Conservation (phyloP, 2,888 invertebrate species). For the Caenorhabditis virilis region DNA sequence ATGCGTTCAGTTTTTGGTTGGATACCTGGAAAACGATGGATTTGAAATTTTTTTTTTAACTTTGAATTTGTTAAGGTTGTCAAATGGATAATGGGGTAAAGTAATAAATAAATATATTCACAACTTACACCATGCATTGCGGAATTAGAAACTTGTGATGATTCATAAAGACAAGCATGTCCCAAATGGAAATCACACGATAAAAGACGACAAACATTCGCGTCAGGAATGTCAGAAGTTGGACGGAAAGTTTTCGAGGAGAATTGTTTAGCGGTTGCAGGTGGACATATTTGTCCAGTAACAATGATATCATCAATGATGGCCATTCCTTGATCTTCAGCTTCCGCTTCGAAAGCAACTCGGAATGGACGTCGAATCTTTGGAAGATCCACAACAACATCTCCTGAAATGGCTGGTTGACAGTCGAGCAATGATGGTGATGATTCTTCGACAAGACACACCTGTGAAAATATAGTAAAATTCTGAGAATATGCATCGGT, state of each 20-base stretch:
- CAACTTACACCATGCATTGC: conserved; percentile 36
- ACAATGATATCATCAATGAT: conserved; percentile 54
- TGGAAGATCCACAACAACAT: conserved; percentile 54
- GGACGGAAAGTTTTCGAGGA: conserved; percentile 50
- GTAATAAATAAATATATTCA: too few species aligned
- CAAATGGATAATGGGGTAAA: too few species aligned
- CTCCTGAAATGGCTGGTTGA: conserved; percentile 45
- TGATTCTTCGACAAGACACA: conserved; percentile 54
- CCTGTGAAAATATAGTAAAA: conserved; percentile 35
- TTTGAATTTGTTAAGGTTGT: too few species aligned
- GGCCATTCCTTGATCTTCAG: conserved; percentile 54
- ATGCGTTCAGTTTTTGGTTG: conserved; percentile 32
- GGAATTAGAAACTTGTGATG: conserved; percentile 46
- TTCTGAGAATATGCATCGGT: neutral
- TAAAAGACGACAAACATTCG: conserved; percentile 65
- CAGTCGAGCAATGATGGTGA: conserved; percentile 55
- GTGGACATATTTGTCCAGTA: conserved; percentile 43
- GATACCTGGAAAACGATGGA: conserved; percentile 31
- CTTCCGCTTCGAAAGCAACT: conserved; percentile 50
- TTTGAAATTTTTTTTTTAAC: too few species aligned
- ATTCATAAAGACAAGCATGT: conserved; percentile 63
- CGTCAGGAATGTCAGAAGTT: conserved; percentile 49
- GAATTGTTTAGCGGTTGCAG: conserved; percentile 44
- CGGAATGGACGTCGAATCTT: conserved; percentile 52
- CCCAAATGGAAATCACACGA: conserved; percentile 60